Conservation (phyloP, 1,140 invertebrate species). For the Chymomyza costata region DNA sequence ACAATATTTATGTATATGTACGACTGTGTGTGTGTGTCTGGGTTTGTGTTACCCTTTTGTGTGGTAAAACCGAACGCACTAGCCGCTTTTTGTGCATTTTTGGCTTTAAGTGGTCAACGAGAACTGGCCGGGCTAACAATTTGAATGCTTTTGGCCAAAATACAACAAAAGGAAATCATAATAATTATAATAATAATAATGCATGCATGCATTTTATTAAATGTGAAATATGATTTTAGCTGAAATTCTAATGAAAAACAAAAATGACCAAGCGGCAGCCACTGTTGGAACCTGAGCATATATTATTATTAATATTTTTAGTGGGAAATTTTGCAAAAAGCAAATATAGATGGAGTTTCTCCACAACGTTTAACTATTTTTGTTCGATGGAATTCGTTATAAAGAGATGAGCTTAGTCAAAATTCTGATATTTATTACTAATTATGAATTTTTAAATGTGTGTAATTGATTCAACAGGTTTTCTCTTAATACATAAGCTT, state of each 20-base stretch:
- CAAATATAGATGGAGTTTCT: too few relatives aligned
- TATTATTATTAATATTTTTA: too few relatives aligned
- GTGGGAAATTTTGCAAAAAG: too few relatives aligned
- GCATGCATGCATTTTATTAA: conserved; percentile 62
- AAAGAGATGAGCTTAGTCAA: too few relatives aligned
- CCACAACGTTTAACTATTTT: too few relatives aligned
- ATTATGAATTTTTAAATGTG: too few relatives aligned
- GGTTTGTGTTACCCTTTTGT: conserved; percentile 56
- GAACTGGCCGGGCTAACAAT: too few relatives aligned
- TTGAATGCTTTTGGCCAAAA: conserved; percentile 49
- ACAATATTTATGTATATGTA: conserved; percentile 50
- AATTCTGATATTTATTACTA: too few relatives aligned
- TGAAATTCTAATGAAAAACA: conserved; percentile 38
- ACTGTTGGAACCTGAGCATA: too few relatives aligned
- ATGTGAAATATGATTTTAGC: conserved; percentile 65
- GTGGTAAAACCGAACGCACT: conserved; percentile 51
- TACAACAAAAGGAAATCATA: conserved; percentile 53
- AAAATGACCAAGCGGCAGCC: conserved; percentile 16
- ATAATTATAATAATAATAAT: conserved; percentile 52
- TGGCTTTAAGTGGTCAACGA: conserved; percentile 33
- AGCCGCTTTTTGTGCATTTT: conserved; percentile 58
- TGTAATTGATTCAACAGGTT: too few relatives aligned
- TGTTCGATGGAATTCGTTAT: too few relatives aligned
- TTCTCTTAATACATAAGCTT: too few relatives aligned
- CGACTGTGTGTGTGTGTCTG: conserved; percentile 12